Evolutionary conservation across 1,140 invertebrate genomes (phyloP), one percentile per base, ranked within the genome.

Genomic region (Diachasma alloeum): DNA sequence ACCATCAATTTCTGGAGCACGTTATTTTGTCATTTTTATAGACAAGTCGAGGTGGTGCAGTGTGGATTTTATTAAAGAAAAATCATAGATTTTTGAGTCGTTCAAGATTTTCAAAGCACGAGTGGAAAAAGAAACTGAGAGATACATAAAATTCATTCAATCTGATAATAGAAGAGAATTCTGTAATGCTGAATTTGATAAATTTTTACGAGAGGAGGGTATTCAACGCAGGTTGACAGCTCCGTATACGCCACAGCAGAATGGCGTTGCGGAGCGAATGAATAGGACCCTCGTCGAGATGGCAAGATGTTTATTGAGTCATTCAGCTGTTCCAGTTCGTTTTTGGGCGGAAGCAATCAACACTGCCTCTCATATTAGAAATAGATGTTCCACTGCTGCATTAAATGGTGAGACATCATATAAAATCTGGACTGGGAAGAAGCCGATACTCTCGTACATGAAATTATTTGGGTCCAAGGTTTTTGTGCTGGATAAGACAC

Each of bases 91-190:
- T 0, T 59, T 79, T 1, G 36, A 79, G 0, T 72, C 56, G 15
- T 84, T 86, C 68, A 82, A 74, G 59, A 76, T 26, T 87, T 81
- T 63, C n/a, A 83, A 85, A 44, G 75, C 68, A 10, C 46, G 78
- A 24, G 80, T 78, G 8, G 82, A 86, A 73, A 83, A 77, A 26
- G 76, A 84, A 59, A n/a, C n/a, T n/a, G n/a, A n/a, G n/a, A n/a
- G n/a, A 85, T 81, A 8, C 39, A 83, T 83, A 0, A 84, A 84
- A 72, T 59, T 26, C 0, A 31, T 86, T 4, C 77, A 81, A 31
- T 80, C 78, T 9, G 84, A 86, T 42, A 87, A 85, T 48, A 82
- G 84, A 0, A 81, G n/a, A 11, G 83, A 88, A 63, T 88, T 82
- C 39, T 74, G 53, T 8, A 87, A 85, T 75, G 46, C 8, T 48